These are phyloP conservation scores for Acrobeloides nanus DNA, from an alignment of 2,888 invertebrate genomes.

Conservation along the genomic window DNA sequence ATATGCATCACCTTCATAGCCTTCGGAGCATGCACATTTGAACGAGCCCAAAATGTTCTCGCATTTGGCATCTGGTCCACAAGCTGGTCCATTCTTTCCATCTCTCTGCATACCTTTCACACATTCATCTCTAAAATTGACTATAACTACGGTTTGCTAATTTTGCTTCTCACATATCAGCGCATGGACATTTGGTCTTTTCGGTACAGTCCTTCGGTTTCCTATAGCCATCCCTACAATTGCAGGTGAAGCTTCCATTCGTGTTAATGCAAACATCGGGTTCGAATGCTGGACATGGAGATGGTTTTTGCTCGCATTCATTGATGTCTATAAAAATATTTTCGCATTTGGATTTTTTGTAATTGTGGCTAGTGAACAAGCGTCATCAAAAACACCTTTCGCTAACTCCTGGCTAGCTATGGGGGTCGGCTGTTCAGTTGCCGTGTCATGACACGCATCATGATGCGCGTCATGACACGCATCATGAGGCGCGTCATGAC, in stretches of 20 bases:
- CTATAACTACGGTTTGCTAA: background rate
- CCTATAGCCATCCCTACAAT: slow-evolving; percentile 7
- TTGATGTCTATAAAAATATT: slow-evolving; percentile 8
- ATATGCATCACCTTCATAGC: slow-evolving; percentile 2
- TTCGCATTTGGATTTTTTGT: background rate
- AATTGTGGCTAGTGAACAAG: too few relatives aligned
- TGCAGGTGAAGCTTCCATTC: slow-evolving; percentile 9
- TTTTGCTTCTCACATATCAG: background rate
- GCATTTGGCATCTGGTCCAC: slow-evolving; percentile 5
- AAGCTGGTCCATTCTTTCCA: background rate
- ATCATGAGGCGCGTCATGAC: too few relatives aligned
- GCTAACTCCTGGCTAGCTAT: too few relatives aligned
- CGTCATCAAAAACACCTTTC: too few relatives aligned
- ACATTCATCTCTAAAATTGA: too few relatives aligned
- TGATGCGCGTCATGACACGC: too few relatives aligned
- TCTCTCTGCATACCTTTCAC: background rate
- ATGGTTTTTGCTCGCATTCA: slow-evolving; percentile 6
- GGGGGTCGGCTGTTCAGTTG: too few relatives aligned
- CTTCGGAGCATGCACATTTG: background rate
- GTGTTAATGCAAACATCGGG: slow-evolving; percentile 12
- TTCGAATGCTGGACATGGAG: slow-evolving; percentile 7
- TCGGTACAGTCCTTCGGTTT: slow-evolving; percentile 9
- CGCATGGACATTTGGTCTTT: slow-evolving; percentile 6
- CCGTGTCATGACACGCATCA: too few relatives aligned
- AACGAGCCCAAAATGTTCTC: slow-evolving; percentile 4